Percentiles rank a stretch among this genome's conserved stretches.
These are phyloP conservation scores for Hyperopisus bebe DNA, from an alignment of 2,113 vertebrate genomes.

Conservation along the genomic window DNA sequence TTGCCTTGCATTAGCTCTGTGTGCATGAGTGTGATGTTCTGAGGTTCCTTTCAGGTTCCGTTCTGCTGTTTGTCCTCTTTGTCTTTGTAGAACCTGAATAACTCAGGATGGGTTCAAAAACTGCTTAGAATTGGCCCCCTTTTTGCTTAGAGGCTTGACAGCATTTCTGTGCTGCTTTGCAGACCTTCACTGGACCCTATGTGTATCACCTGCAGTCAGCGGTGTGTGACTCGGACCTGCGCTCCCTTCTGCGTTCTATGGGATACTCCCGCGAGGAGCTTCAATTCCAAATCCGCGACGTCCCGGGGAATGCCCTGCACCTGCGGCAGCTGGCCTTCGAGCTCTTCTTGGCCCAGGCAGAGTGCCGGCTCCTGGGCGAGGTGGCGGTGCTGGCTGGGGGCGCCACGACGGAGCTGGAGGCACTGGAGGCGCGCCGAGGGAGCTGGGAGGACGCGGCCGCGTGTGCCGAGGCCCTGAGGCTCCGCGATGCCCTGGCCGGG, in stretches of 20 bases:
- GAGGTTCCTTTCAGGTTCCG: background rate
- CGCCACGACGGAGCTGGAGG: conserved; percentile 77
- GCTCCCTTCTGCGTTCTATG: conserved; percentile 77
- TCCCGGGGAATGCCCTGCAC: conserved; percentile 61
- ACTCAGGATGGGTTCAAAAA: background rate
- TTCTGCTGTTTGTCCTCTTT: background rate
- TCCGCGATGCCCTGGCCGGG: conserved; percentile 72
- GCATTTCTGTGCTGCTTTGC: background rate
- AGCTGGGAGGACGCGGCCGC: conserved; percentile 76
- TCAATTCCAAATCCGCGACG: conserved; percentile 59
- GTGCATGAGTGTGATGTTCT: background rate
- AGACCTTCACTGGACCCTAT: conserved; percentile 97
- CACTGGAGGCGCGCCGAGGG: conserved; percentile 71
- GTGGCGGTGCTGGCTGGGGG: conserved; percentile 84
- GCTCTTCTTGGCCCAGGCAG: conserved; percentile 86
- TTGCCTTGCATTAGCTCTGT: background rate
- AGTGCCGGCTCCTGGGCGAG: conserved; percentile 86
- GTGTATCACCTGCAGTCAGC: conserved; percentile 91
- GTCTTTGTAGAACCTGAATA: background rate
- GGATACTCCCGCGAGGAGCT: conserved; percentile 79
- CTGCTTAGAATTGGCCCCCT: background rate
- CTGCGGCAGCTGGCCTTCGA: conserved; percentile 87
- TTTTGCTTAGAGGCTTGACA: background rate
- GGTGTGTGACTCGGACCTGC: conserved; percentile 77
- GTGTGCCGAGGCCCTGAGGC: conserved; percentile 77